Evolutionary conservation across 2,113 vertebrate species (phyloP).

Genomic region (Poicephalus gulielmi): DNA sequence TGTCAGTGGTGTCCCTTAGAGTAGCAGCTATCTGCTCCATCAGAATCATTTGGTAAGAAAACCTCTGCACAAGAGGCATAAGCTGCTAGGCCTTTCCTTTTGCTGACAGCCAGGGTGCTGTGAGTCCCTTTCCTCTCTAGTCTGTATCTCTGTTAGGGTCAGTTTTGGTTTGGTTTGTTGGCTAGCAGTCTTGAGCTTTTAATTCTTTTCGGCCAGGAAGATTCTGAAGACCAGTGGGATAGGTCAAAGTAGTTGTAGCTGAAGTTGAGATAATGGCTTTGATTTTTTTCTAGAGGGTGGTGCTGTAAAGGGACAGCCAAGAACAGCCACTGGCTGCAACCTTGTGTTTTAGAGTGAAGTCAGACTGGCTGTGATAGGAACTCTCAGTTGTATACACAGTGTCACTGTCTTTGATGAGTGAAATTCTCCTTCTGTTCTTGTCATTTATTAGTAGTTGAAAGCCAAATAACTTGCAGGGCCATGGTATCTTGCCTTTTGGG

Average conservation of each 20-base stretch:
- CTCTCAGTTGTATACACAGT: background rate
- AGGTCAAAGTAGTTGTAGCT: background rate
- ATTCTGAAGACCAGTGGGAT: background rate
- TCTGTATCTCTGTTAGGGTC: background rate
- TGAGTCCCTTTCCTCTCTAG: background rate
- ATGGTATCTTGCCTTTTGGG: background rate
- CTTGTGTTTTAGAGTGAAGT: background rate
- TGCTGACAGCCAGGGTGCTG: background rate
- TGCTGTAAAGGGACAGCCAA: background rate
- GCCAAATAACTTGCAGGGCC: background rate
- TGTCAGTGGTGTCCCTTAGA: background rate
- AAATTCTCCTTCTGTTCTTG: background rate
- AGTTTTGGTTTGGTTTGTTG: background rate
- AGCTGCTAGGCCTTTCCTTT: background rate
- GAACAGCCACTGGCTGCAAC: background rate
- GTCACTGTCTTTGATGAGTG: background rate
- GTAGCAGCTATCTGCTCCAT: background rate
- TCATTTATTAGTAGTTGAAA: background rate
- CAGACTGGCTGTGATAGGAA: background rate
- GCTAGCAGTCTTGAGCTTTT: background rate
- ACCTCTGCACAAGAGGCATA: background rate
- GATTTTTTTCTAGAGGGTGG: too few relatives aligned
- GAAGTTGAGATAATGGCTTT: background rate
- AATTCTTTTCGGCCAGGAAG: background rate
- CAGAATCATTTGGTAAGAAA: background rate